Percentiles rank a stretch among this genome's conserved stretches.
These are phyloP conservation scores for Rallus limicola DNA, from an alignment of 2,113 vertebrate species.

Conservation along the genomic window DNA sequence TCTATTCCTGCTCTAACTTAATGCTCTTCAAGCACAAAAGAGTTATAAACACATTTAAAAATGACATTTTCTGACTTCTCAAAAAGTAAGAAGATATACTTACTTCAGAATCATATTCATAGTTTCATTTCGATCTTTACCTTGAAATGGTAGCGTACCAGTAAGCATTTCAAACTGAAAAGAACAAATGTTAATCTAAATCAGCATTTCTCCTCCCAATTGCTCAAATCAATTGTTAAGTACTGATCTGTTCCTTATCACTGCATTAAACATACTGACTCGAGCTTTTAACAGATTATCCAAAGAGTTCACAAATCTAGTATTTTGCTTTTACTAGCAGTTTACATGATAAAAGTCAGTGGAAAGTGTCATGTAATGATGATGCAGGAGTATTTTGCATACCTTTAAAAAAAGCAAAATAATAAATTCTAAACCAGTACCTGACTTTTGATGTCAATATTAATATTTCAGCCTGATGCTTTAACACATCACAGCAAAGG, in stretches of 20 bases:
- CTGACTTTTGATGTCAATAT: not conserved
- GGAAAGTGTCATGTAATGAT: not conserved
- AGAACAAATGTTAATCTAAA: conserved; percentile 56
- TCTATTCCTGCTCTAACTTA: not conserved
- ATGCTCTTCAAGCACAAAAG: not conserved
- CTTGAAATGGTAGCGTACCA: conserved; percentile 96
- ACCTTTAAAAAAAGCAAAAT: not conserved
- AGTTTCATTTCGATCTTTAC: conserved; percentile 96
- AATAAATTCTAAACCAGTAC: not conserved
- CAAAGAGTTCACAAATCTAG: not conserved
- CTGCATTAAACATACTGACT: not conserved
- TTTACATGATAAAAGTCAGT: not conserved
- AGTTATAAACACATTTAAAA: not conserved
- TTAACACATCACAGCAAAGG: not conserved
- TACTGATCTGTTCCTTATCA: not conserved
- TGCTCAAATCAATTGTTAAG: not conserved
- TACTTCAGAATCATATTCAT: conserved; percentile 99
- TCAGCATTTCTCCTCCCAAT: not conserved
- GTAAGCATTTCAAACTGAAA: conserved; percentile 97
- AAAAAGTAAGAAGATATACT: conserved; percentile 70
- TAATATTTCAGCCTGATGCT: not conserved
- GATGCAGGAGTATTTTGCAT: not conserved
- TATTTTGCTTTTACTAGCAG: not conserved
- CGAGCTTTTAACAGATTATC: not conserved
- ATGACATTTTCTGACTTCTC: not conserved